Percentiles rank a stretch among this genome's conserved stretches.
Evolutionary conservation across 2,888 invertebrate species (phyloP).

Genomic region (Agriopis leucophaearia): DNA sequence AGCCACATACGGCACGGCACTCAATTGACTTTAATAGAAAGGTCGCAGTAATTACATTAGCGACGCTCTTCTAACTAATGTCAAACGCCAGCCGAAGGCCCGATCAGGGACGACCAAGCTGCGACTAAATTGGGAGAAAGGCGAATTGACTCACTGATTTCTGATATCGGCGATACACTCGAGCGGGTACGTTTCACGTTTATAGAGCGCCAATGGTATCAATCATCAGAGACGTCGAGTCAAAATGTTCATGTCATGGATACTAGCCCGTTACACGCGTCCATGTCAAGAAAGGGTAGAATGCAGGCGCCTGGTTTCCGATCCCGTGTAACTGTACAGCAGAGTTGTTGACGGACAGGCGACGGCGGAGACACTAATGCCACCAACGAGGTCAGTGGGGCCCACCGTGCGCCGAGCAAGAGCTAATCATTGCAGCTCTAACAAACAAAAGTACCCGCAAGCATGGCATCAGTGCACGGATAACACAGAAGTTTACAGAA

Average conservation of each 20-base stretch:
- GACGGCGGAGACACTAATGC: constrained; percentile 68
- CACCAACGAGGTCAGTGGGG: constrained; percentile 72
- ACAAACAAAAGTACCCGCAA: constrained; percentile 59
- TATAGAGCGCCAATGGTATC: constrained; percentile 26
- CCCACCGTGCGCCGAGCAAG: constrained; percentile 59
- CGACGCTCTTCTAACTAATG: constrained; percentile 61
- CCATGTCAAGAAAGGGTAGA: constrained; percentile 12
- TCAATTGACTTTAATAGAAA: constrained; percentile 79
- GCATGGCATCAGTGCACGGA: constrained; percentile 55
- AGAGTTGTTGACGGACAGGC: constrained; percentile 55
- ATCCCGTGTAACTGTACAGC: constrained; percentile 56
- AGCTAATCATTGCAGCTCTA: constrained; percentile 61
- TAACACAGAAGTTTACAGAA: constrained; percentile 9
- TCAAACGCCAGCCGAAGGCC: constrained; percentile 55
- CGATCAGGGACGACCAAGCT: constrained; percentile 39
- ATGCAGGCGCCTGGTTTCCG: constrained; percentile 14
- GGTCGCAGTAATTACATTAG: constrained; percentile 79
- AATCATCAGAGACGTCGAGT: not conserved
- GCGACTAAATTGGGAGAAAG: constrained; percentile 50
- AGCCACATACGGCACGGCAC: constrained; percentile 34
- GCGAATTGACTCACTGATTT: constrained; percentile 39
- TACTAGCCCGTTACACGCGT: constrained; percentile 5
- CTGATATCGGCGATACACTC: constrained; percentile 42
- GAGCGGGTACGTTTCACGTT: constrained; percentile 40
- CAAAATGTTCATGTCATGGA: constrained; percentile 6